Conservation (phyloP, 2,888 invertebrate genomes). For the Platerodrilus igneus region DNA sequence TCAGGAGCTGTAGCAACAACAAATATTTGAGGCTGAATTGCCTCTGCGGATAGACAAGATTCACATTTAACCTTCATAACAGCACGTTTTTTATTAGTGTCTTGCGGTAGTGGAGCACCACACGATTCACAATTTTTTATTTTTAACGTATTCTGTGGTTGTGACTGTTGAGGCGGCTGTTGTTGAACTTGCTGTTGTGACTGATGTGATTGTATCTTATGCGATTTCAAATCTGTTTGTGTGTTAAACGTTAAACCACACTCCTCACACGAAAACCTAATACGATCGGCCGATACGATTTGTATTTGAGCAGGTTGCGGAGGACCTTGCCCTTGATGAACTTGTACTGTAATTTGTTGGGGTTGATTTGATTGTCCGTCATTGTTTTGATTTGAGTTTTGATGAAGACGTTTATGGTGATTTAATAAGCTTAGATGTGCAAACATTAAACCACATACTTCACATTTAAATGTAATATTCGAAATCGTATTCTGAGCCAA, state of each 20-base stretch:
- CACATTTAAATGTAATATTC: slow-evolving; percentile 83
- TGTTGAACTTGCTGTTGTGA: slow-evolving; percentile 36
- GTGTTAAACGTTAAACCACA: slow-evolving; percentile 46
- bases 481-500: slow-evolving; percentile 71
- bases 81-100: slow-evolving; percentile 47
- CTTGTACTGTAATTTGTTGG: slow-evolving; percentile 36
- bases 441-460: slow-evolving; percentile 82
- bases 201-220: slow-evolving; percentile 46
- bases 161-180: slow-evolving; percentile 38
- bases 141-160: slow-evolving; percentile 42
- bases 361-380: slow-evolving; percentile 39
- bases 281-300: slow-evolving; percentile 55
- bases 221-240: slow-evolving; percentile 46
- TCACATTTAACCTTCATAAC: slow-evolving; percentile 49
- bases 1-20: slow-evolving; percentile 55
- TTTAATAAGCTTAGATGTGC: slow-evolving; percentile 76
- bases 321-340: slow-evolving; percentile 40
- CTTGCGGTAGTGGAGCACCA: slow-evolving; percentile 46
- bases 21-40: slow-evolving; percentile 54
- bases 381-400: slow-evolving; percentile 55
- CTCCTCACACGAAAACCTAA: slow-evolving; percentile 47
- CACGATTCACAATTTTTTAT: slow-evolving; percentile 48
- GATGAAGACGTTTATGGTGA: slow-evolving; percentile 80
- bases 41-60: slow-evolving; percentile 46
- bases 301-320: slow-evolving; percentile 53